phyloP scores from a whole-genome alignment of 2,797 vertebrate genomes.

The Hydrolagus colliei region DNA sequence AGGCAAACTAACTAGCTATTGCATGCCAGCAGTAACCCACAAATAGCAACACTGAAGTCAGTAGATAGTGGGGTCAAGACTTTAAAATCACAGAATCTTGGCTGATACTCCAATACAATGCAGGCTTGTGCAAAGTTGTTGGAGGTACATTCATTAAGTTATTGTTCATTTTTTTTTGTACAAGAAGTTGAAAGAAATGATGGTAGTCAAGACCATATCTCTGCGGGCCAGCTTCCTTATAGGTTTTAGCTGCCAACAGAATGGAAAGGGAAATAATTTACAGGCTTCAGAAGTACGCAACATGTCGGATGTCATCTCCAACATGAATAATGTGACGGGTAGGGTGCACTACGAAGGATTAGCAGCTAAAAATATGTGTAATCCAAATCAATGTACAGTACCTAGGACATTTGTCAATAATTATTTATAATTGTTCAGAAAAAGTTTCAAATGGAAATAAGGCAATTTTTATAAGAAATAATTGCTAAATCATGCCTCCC shows the following conservation, averaged over 20 bases:
- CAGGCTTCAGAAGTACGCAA: conserved; percentile 5
- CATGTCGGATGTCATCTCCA: conserved; percentile 13
- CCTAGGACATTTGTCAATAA: background rate
- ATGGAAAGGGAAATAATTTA: background rate
- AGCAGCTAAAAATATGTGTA: conserved; percentile 1
- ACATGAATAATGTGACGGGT: background rate
- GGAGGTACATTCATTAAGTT: too few relatives aligned
- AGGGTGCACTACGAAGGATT: background rate
- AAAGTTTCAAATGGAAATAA: background rate
- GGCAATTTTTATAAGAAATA: too few relatives aligned
- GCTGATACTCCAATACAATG: too few relatives aligned
- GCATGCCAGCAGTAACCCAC: too few relatives aligned
- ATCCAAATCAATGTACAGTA: background rate
- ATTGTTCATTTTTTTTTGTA: background rate
- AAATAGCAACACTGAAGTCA: too few relatives aligned
- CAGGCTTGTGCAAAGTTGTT: too few relatives aligned
- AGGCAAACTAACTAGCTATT: too few relatives aligned
- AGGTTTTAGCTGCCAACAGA: background rate
- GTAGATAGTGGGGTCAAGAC: too few relatives aligned
- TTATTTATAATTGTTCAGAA: background rate
- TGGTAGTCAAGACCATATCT: background rate
- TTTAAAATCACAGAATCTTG: too few relatives aligned
- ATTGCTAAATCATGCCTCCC: background rate
- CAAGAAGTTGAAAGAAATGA: background rate
- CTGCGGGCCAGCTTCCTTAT: background rate